phyloP scores from a whole-genome alignment of 2,113 vertebrate species.

The Pholis gunnellus region DNA sequence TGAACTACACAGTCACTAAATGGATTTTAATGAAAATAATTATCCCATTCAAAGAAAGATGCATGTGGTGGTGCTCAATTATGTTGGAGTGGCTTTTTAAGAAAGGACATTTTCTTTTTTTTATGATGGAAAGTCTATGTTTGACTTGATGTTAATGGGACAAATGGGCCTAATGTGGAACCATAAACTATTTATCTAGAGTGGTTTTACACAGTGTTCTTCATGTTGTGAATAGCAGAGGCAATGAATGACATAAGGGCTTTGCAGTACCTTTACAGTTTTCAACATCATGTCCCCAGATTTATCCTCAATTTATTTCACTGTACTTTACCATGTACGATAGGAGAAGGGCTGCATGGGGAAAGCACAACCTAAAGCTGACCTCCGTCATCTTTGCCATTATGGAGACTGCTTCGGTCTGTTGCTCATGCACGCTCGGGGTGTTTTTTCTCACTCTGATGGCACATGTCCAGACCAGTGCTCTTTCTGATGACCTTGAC shows the following conservation, averaged over 20 bases:
- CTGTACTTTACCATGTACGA: neutral
- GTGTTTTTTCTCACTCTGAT: conserved; percentile 35
- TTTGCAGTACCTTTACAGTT: conserved; percentile 5
- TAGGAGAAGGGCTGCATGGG: neutral
- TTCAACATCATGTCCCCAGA: neutral
- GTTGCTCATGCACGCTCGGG: conserved; percentile 25
- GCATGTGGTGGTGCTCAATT: conserved; percentile 25
- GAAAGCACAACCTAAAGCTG: conserved; percentile 28
- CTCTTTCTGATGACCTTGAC: conserved; percentile 75
- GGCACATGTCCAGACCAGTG: conserved; percentile 57
- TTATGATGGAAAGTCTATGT: conserved; percentile 40
- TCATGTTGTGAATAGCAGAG: conserved; percentile 23
- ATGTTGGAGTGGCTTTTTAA: conserved; percentile 54
- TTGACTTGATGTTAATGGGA: conserved; percentile 59
- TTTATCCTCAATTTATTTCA: conserved; percentile 14
- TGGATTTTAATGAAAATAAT: conserved; percentile 47
- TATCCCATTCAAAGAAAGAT: conserved; percentile 33
- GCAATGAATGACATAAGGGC: conserved; percentile 16
- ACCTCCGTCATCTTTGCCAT: conserved; percentile 23
- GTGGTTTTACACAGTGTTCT: conserved; percentile 25
- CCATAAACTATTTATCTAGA: conserved; percentile 52
- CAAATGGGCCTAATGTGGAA: conserved; percentile 41
- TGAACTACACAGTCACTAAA: conserved; percentile 35
- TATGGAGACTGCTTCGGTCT: conserved; percentile 26
- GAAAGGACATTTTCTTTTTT: conserved; percentile 11